Evolutionary conservation across 2,797 vertebrate species (phyloP).

Genomic region (Xiphorhynchus erythropygius): DNA sequence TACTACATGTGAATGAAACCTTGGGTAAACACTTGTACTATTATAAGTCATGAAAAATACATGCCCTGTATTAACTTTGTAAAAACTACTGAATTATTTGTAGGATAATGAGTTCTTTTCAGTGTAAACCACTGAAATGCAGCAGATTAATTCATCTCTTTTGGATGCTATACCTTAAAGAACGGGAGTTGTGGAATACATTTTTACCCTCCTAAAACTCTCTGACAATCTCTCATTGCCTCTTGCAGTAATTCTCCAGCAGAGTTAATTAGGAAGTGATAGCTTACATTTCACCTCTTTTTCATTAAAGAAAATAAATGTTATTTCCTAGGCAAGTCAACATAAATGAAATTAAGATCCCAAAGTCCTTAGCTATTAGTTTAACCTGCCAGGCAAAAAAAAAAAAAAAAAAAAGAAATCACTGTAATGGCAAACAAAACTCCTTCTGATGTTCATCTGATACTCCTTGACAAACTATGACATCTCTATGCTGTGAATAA

Average conservation of each 20-base stretch:
- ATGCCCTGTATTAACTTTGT: constrained; percentile 5
- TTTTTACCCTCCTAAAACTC: not conserved
- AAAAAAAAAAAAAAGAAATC: not conserved
- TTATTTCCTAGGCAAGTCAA: not conserved
- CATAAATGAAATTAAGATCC: not conserved
- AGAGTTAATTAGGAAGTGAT: not conserved
- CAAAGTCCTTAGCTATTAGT: not conserved
- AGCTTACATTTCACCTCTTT: not conserved
- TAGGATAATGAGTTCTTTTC: not conserved
- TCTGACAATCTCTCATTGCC: not conserved
- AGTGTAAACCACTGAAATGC: not conserved
- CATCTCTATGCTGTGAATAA: not conserved
- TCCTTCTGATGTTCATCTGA: not conserved
- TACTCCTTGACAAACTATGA: not conserved
- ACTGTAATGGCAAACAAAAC: not conserved
- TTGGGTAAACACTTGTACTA: not conserved
- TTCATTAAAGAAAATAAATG: not conserved
- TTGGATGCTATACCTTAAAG: not conserved
- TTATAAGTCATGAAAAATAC: constrained; percentile 40
- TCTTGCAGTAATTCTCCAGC: not conserved
- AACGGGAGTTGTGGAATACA: not conserved
- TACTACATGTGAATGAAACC: not conserved
- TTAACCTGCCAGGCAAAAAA: not conserved
- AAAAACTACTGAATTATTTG: constrained; percentile 24
- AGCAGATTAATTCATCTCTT: not conserved